A percentile compares a stretch with the other conserved stretches of the same genome.
These are phyloP conservation scores for Dryomyza anilis DNA, from an alignment of 2,888 invertebrate genomes.

Conservation along the genomic window DNA sequence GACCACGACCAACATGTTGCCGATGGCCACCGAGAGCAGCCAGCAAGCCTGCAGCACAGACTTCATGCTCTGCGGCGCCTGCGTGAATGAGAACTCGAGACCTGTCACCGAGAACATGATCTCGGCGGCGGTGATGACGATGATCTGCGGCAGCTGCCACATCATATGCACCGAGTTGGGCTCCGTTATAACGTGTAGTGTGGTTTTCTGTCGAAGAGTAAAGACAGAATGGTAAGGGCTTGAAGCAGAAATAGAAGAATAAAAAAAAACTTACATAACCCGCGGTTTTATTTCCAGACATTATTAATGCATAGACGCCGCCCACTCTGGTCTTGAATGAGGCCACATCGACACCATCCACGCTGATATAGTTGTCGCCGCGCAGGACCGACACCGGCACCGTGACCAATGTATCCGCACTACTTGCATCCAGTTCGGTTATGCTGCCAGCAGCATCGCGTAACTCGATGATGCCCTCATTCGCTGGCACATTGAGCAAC, in stretches of 20 bases:
- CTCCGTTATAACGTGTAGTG: conserved; percentile 61
- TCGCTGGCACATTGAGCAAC: conserved; percentile 47
- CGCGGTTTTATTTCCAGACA: conserved; percentile 58
- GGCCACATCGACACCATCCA: conserved; percentile 41
- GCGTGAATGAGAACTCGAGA: conserved; percentile 93
- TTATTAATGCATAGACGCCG: conserved; percentile 68
- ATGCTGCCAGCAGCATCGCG: conserved; percentile 27
- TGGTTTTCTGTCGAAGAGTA: conserved; percentile 37
- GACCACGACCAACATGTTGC: conserved; percentile 90
- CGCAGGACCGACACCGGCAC: conserved; percentile 38
- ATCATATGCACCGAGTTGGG: conserved; percentile 80
- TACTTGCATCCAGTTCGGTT: conserved; percentile 32
- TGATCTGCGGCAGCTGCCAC: conserved; percentile 85
- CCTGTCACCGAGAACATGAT: conserved; percentile 97
- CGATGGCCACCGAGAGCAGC: conserved; percentile 90
- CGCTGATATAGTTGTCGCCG: conserved; percentile 40
- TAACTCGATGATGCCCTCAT: conserved; percentile 41
- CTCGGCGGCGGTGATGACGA: conserved; percentile 90
- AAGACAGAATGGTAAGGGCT: not conserved
- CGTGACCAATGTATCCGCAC: conserved; percentile 42
- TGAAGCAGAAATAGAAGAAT: not conserved
- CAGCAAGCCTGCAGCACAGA: conserved; percentile 91
- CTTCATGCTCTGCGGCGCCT: conserved; percentile 92
- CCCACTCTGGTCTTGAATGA: conserved; percentile 64
- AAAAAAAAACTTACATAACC: conserved; percentile 55